Percentiles rank a stretch among this genome's conserved stretches.
Conservation (phyloP, 2,888 invertebrate genomes). For the Villa cingulata region DNA sequence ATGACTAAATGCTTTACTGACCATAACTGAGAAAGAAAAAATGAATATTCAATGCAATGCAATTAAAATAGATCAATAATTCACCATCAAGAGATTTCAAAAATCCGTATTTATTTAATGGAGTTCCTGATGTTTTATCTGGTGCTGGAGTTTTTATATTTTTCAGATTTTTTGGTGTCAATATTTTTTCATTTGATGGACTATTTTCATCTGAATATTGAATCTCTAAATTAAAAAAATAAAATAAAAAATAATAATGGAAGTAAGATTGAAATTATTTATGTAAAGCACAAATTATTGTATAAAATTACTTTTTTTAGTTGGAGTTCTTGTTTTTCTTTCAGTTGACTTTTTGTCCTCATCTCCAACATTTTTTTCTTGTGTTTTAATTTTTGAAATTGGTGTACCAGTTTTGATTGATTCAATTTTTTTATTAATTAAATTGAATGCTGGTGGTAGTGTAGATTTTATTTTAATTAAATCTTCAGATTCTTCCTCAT, state of each 20-base stretch:
- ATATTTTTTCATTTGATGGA: background rate
- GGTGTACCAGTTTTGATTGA: conserved; percentile 21
- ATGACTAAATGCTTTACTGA: conserved; percentile 38
- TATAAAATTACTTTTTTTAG: conserved; percentile 1
- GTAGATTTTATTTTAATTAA: conserved; percentile 11
- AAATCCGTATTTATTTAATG: conserved; percentile 25
- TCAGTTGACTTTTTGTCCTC: background rate
- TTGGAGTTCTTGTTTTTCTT: background rate
- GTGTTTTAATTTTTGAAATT: conserved; percentile 20
- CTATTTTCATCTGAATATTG: background rate
- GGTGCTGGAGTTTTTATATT: background rate
- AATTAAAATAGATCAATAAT: too few species aligned
- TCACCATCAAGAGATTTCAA: conserved; percentile 30
- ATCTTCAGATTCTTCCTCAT: conserved; percentile 9
- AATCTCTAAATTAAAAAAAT: background rate
- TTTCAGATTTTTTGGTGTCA: background rate
- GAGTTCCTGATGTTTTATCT: conserved; percentile 10
- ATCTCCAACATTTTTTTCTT: conserved; percentile 4
- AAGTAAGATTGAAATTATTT: too few species aligned
- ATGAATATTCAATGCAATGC: too few species aligned
- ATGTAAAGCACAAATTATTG: too few species aligned
- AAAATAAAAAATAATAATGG: background rate
- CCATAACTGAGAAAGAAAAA: conserved; percentile 16
- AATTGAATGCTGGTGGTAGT: conserved; percentile 17
- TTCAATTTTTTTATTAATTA: conserved; percentile 22